Conservation (phyloP, 1,140 invertebrate species). For the Chymomyza costata region DNA sequence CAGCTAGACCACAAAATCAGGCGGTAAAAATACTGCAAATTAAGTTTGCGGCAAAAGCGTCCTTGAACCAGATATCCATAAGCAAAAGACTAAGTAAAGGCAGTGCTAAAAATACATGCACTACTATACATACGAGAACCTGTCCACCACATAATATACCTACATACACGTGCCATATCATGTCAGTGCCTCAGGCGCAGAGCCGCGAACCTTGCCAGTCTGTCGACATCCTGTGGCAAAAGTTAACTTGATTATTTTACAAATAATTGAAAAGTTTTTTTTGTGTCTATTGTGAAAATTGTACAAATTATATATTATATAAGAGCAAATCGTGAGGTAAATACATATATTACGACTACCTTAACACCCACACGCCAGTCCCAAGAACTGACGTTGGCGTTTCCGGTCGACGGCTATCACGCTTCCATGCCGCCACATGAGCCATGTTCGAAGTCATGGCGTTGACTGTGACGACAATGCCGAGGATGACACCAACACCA, state of each 20-base stretch:
- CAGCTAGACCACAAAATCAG: no score
- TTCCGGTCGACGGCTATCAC: slow-evolving; percentile 29
- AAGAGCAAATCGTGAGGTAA: not conserved
- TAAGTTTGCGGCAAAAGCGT: slow-evolving; percentile 56
- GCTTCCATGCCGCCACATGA: slow-evolving; percentile 15
- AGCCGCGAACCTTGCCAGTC: not conserved
- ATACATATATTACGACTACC: slow-evolving; percentile 6
- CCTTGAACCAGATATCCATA: slow-evolving; percentile 58
- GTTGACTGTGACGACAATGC: slow-evolving; percentile 55
- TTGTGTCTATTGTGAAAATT: slow-evolving; percentile 47
- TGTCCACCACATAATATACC: no score
- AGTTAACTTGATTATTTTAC: slow-evolving; percentile 70
- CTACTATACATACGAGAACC: not conserved
- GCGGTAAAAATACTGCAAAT: slow-evolving; percentile 45
- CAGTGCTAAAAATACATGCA: not conserved
- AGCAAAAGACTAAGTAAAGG: slow-evolving; percentile 17
- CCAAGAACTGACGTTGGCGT: slow-evolving; percentile 19
- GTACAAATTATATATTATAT: slow-evolving; percentile 49
- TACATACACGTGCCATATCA: slow-evolving; percentile 15
- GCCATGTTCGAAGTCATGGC: slow-evolving; percentile 20
- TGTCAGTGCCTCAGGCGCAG: slow-evolving; percentile 15
- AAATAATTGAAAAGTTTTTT: slow-evolving; percentile 69
- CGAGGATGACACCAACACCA: slow-evolving; percentile 42
- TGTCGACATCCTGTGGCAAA: slow-evolving; percentile 37
- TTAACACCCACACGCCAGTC: not conserved